Conservation (phyloP, 2,113 vertebrate genomes). For the Telmatochromis brichardi region DNA sequence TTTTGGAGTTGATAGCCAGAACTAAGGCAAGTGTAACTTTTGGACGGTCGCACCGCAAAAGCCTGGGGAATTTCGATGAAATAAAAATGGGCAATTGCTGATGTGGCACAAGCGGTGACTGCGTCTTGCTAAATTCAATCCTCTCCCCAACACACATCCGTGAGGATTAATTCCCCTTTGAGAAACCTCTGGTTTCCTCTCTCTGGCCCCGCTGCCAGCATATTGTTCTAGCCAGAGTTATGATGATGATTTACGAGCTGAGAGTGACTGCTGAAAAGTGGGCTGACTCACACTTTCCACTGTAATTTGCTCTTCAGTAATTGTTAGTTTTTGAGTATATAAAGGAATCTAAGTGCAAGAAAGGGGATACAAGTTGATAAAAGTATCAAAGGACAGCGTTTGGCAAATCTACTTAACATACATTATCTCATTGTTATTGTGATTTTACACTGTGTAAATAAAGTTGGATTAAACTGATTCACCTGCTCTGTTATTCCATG, state of each 20-base stretch:
- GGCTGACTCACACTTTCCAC: constrained; percentile 38
- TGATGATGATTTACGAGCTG: constrained; percentile 55
- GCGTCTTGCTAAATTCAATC: not conserved
- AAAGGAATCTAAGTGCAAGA: not conserved
- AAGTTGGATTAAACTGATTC: not conserved
- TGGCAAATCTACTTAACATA: not conserved
- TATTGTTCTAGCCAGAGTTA: constrained; percentile 16
- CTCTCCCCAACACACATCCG: not conserved
- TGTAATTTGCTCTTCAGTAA: constrained; percentile 34
- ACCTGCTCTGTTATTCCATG: fast-evolving
- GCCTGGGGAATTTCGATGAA: constrained; percentile 5
- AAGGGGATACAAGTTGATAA: not conserved
- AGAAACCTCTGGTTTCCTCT: constrained; percentile 19
- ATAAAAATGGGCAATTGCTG: not conserved
- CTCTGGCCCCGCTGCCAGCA: constrained; percentile 7
- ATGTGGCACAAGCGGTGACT: constrained; percentile 1
- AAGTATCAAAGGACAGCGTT: not conserved
- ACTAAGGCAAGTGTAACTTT: not conserved
- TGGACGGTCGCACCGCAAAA: not conserved
- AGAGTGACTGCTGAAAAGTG: constrained; percentile 8
- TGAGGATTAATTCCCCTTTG: constrained; percentile 27
- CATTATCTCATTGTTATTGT: not conserved
- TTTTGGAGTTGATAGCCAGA: not conserved
- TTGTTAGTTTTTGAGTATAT: not conserved
- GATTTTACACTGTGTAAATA: not conserved